phyloP scores from a whole-genome alignment of 2,797 vertebrate species.

The Uromys caudimaculatus region DNA sequence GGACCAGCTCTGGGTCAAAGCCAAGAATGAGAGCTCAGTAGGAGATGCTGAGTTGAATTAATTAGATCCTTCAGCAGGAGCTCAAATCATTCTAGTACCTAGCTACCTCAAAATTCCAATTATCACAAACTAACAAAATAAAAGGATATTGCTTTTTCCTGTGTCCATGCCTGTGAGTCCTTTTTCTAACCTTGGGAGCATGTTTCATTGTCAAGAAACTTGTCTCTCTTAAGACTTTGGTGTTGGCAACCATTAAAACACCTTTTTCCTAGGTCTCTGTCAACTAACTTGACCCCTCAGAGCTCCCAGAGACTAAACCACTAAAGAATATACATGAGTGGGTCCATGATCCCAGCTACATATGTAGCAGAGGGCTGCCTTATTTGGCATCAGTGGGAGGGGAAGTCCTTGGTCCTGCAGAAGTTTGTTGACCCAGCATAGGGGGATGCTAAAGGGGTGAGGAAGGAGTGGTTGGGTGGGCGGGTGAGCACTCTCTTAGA shows the following conservation, averaged over 20 bases:
- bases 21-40: neutral
- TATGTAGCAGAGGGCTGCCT: neutral
- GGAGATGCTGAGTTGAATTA: neutral
- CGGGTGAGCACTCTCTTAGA: neutral
- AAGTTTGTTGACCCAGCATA: neutral
- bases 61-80: conserved; percentile 39
- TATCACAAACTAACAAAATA: conserved; percentile 54
- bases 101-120: conserved; percentile 52
- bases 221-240: conserved; percentile 28
- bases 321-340: neutral
- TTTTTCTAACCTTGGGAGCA: conserved; percentile 9
- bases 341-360: neutral
- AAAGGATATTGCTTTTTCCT: conserved; percentile 2
- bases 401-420: neutral
- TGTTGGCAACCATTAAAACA: neutral
- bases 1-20: neutral
- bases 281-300: neutral
- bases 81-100: conserved; percentile 51
- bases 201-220: conserved; percentile 19
- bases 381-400: neutral
- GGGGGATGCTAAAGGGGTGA: neutral
- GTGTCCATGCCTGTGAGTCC: neutral
- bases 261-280: neutral
- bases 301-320: neutral
- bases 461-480: neutral